Percentiles rank a stretch among this genome's conserved stretches.
phyloP scores from a whole-genome alignment of 1,140 invertebrate genomes.

The Drosophila leontia region DNA sequence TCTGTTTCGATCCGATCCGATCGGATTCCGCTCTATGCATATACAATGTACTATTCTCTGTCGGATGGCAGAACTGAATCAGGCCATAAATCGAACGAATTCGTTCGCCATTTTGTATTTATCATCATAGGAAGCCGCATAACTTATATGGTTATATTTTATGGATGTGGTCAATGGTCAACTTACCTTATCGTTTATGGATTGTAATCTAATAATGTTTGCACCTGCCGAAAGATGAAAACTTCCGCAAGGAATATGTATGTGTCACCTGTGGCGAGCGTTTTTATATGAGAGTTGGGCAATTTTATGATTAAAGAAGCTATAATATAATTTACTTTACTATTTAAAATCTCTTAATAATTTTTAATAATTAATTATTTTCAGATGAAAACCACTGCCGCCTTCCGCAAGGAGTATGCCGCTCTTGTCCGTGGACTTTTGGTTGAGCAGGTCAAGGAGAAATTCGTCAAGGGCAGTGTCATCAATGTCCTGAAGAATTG shows the following conservation, averaged over 20 bases:
- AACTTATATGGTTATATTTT: slow-evolving; percentile 30
- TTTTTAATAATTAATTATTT: neutral
- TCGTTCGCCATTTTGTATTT: slow-evolving; percentile 37
- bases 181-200: slow-evolving; percentile 19
- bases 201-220: slow-evolving; percentile 30
- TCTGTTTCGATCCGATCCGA: slow-evolving; percentile 24
- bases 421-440: slow-evolving; percentile 87
- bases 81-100: slow-evolving; percentile 23
- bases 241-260: slow-evolving; percentile 90
- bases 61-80: slow-evolving; percentile 9
- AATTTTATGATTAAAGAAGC: neutral
- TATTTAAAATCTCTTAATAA: neutral
- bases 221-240: slow-evolving; percentile 87
- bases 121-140: slow-evolving; percentile 49
- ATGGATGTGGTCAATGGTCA: slow-evolving; percentile 37
- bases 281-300: slow-evolving; percentile 86
- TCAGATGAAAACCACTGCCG: slow-evolving; percentile 90
- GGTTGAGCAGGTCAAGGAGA: slow-evolving; percentile 88
- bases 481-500: slow-evolving; percentile 90
- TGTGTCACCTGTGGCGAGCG: slow-evolving; percentile 86
- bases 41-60: slow-evolving; percentile 18
- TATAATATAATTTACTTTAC: neutral
- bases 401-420: slow-evolving; percentile 90
- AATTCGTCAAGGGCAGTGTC: slow-evolving; percentile 89
- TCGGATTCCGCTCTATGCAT: slow-evolving; percentile 30